phyloP scores from a whole-genome alignment of 2,888 invertebrate species.

The Dugesia japonica region DNA sequence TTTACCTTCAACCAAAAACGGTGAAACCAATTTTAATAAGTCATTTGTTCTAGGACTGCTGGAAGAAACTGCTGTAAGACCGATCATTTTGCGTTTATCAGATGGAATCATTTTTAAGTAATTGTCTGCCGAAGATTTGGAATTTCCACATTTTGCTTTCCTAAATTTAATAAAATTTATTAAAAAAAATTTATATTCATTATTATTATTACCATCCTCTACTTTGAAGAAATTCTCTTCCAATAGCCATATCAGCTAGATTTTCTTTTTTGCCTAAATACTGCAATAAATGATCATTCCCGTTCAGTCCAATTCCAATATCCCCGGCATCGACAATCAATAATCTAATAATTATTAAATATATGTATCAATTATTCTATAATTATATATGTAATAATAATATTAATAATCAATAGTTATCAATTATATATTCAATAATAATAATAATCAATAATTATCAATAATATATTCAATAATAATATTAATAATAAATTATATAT shows the following conservation, averaged over 20 bases:
- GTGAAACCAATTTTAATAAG: background rate
- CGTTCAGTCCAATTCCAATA: slow-evolving; percentile 20
- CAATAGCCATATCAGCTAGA: slow-evolving; percentile 21
- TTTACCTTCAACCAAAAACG: background rate
- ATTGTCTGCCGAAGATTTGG: background rate
- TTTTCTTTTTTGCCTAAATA: background rate
- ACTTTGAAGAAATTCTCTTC: slow-evolving; percentile 7
- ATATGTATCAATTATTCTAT: too few species aligned
- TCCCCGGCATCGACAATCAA: slow-evolving; percentile 26
- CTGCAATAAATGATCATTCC: background rate
- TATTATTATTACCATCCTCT: slow-evolving; percentile 28
- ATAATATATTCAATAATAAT: too few species aligned
- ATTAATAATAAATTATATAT: too few species aligned
- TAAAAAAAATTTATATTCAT: too few species aligned
- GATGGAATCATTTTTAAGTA: background rate
- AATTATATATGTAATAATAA: too few species aligned
- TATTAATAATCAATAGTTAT: too few species aligned
- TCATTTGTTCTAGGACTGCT: background rate
- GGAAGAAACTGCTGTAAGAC: background rate
- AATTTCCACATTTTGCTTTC: background rate
- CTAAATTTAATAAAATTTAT: too few species aligned
- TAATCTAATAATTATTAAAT: too few species aligned
- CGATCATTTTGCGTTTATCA: slow-evolving; percentile 3
- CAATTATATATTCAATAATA: too few species aligned
- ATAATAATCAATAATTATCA: too few species aligned